phyloP scores from a whole-genome alignment of 2,797 vertebrate species.

The Spinus pinus region DNA sequence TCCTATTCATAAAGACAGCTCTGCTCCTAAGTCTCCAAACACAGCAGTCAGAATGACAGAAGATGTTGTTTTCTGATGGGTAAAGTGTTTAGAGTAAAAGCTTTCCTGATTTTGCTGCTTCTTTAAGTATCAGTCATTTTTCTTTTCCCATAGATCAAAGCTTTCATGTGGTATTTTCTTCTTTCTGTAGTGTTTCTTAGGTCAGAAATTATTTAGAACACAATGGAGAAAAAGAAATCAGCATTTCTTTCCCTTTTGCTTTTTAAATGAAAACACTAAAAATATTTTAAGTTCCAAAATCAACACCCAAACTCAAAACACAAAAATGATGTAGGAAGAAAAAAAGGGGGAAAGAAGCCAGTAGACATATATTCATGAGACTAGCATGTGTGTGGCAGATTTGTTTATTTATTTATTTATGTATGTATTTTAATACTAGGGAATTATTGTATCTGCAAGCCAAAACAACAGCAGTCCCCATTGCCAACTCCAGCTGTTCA shows the following conservation, averaged over 20 bases:
- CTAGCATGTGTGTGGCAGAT: background rate
- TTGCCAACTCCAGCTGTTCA: constrained; percentile 65
- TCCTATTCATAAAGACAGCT: background rate
- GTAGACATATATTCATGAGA: background rate
- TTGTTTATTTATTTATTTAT: background rate
- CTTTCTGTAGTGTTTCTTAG: constrained; percentile 17
- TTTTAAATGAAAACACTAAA: constrained; percentile 2
- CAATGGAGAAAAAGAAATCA: background rate
- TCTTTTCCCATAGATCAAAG: constrained; percentile 25
- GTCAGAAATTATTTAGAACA: constrained; percentile 28
- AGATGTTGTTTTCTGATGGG: constrained; percentile 35
- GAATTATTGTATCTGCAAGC: constrained; percentile 57
- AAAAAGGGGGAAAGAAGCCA: background rate
- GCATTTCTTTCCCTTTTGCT: background rate
- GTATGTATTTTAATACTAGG: background rate
- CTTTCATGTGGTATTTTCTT: background rate
- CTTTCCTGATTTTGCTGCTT: constrained; percentile 15
- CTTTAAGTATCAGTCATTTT: constrained; percentile 22
- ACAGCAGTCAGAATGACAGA: background rate
- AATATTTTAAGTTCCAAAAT: background rate
- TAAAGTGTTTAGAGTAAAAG: constrained; percentile 3
- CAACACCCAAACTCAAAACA: background rate
- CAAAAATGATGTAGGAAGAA: background rate
- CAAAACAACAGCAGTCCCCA: constrained; percentile 57
- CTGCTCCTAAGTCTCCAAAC: background rate